Conservation (phyloP, 2,888 invertebrate species). For the Hoplodrina ambigua region DNA sequence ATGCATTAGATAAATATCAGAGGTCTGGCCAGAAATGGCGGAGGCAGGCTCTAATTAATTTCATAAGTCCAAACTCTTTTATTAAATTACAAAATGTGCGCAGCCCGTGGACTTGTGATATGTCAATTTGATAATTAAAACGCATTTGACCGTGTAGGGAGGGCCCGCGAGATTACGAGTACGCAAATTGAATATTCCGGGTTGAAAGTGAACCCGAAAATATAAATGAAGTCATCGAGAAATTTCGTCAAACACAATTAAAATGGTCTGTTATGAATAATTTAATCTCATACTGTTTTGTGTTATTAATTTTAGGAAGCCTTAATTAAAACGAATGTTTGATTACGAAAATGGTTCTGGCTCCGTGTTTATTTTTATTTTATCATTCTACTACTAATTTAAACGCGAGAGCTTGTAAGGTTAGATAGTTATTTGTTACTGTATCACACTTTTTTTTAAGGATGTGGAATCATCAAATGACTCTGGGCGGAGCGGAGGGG, state of each 20-base stretch:
- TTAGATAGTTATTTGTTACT: no score
- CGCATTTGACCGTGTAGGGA: constrained; percentile 87
- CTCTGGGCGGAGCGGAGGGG: no score
- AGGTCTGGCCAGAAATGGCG: constrained; percentile 79
- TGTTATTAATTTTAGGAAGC: constrained; percentile 62
- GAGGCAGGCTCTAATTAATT: constrained; percentile 82
- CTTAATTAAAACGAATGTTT: constrained; percentile 46
- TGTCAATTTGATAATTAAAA: constrained; percentile 90
- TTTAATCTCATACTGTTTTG: constrained; percentile 67
- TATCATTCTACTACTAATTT: not conserved
- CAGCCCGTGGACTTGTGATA: constrained; percentile 80
- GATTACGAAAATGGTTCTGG: constrained; percentile 22
- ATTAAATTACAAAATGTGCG: constrained; percentile 87
- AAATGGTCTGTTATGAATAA: constrained; percentile 81
- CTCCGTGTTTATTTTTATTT: constrained; percentile 1
- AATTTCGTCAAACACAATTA: constrained; percentile 82
- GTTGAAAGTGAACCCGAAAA: constrained; percentile 76
- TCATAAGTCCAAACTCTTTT: constrained; percentile 86
- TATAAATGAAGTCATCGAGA: constrained; percentile 84
- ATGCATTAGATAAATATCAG: constrained; percentile 87
- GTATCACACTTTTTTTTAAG: no score
- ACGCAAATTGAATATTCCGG: constrained; percentile 82
- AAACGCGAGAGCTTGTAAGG: no score
- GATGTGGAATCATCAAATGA: no score
- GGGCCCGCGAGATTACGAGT: constrained; percentile 84